Evolutionary conservation across 2,888 invertebrate species (phyloP), one percentile per base, ranked within the genome.

Genomic region (Drosophila merina): DNA sequence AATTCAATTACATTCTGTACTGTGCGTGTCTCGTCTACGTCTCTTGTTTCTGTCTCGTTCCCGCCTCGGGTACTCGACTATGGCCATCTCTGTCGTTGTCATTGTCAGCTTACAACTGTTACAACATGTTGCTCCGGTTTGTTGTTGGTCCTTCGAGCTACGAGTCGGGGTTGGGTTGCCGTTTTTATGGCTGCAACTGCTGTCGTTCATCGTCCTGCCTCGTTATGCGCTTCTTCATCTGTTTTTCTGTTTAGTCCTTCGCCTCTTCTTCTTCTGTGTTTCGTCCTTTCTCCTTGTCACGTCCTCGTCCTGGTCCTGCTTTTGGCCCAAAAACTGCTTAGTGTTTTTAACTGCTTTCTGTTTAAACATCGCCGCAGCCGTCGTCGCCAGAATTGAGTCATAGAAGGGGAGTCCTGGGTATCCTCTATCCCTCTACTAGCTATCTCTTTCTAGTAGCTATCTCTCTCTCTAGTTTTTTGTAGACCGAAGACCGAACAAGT

Each of bases 1-100:
- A 83, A 88, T 88, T 83, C 86, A 83, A 83, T 83, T 88, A 88
- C 83, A 79, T 66, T 80, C 75, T 75, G 60, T 60, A 48, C 62
- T 57, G 52, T 64, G 47, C 44, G 42, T 48, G 38, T 40, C 47
- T 26, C 26, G 20, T 55, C 54, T 47, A 38, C 54, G 20, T 26
- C 38, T 26, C 14, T 10, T 58, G 26, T 20, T 5, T 52, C 25
- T 51, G 14, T 42, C n/a, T 5, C 45, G 7, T 25, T 8, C 28
- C 6, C n/a, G 25, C 28, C 47, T 9, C 3, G 28, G 40, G 20
- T 44, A 28, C 47, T 9, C 3, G 28, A 48, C 20, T 44, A 28
- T 14, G 7, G n/a, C 48, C 25, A 20, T 63, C 49, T 28, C 51
- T 26, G 9, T 67, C 28, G 31, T 62, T 77, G 68, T 77, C 70